phyloP scores from a whole-genome alignment of 2,113 vertebrate species.

The Amblyornis subalaris region DNA sequence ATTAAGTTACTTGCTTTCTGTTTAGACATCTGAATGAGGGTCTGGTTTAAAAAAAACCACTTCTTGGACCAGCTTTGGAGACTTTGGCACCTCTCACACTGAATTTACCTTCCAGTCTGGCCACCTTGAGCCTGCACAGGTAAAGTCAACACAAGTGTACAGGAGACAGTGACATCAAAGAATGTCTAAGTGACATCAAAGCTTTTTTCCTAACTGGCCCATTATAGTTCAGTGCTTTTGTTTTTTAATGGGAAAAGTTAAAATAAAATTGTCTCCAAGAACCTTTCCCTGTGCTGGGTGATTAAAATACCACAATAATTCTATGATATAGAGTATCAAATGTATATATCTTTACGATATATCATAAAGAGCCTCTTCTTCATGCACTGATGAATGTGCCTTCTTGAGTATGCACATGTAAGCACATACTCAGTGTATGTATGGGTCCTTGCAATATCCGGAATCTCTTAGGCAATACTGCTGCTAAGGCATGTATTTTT shows the following conservation, averaged over 20 bases:
- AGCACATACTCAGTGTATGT: background rate
- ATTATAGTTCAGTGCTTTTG: background rate
- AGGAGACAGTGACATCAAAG: background rate
- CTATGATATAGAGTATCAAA: background rate
- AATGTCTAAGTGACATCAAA: background rate
- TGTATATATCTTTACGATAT: too few species aligned
- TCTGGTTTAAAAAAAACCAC: accelerated
- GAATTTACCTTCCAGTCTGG: background rate
- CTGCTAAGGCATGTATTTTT: background rate
- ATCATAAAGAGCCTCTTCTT: background rate
- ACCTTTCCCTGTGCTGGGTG: background rate
- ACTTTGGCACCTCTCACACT: background rate
- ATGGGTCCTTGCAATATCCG: background rate
- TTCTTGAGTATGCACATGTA: too few species aligned
- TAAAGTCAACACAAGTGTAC: background rate
- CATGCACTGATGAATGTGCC: background rate
- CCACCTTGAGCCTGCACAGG: background rate
- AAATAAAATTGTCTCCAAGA: background rate
- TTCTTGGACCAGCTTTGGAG: background rate
- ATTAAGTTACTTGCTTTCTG: background rate
- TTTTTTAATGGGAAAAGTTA: background rate
- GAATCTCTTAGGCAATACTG: background rate
- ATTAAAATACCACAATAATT: background rate
- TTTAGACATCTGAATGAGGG: background rate
- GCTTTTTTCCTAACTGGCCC: background rate